Base-by-base conservation (phyloP, 37 sponge, comb jelly and placozoan genomes). In the Dysidea cf. avara region DNA sequence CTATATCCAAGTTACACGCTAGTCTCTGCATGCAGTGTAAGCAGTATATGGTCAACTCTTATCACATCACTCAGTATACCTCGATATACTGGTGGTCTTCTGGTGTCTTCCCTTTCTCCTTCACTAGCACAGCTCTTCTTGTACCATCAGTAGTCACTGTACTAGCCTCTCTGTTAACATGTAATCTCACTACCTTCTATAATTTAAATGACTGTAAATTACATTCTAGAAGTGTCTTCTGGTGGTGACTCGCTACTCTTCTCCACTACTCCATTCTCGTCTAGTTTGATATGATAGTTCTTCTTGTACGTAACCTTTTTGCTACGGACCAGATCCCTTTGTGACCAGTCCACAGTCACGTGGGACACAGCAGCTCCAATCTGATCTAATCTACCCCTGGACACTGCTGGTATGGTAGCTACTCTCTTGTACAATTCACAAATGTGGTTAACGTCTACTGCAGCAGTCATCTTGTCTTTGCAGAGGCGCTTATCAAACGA, bases 281-380 rank as follows among this genome's bases (percentile, higher is more conserved):
- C n/a, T 61, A 24, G 12, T 14, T 30, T 43, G 16, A 81, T 51
- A 43, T 77, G 65, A 56, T 77, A 69, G 26, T 29, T 43, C 59
- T 80, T 78, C 26, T 35, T 56, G 61, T 67, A 82, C 11, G 62
- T 17, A 18, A 90, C 53, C 37, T 83, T 80, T 61, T 83, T 90
- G 16, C 81, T 71, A 30, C 85, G 76, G 43, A 62, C 79, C 59
- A 91, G 56, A 11, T 91, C 87, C 35, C 72, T 48, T 74, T 86
- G 92, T 26, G 24, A 57, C 92, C 92, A 91, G 1, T 38, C 69
- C 28, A 64, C 74, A 18, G 48, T 60, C 53, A 90, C 82, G 39
- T 75, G 73, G 43, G 29, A 81, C 39, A 43, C 46, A 9, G 46
- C 5, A 43, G 5, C 46, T 43, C 9, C 9, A 43, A 43, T 43